A percentile compares a stretch with the other conserved stretches of the same genome.
Evolutionary conservation across 1,140 invertebrate genomes (phyloP).

Genomic region (Drosophila serrata): DNA sequence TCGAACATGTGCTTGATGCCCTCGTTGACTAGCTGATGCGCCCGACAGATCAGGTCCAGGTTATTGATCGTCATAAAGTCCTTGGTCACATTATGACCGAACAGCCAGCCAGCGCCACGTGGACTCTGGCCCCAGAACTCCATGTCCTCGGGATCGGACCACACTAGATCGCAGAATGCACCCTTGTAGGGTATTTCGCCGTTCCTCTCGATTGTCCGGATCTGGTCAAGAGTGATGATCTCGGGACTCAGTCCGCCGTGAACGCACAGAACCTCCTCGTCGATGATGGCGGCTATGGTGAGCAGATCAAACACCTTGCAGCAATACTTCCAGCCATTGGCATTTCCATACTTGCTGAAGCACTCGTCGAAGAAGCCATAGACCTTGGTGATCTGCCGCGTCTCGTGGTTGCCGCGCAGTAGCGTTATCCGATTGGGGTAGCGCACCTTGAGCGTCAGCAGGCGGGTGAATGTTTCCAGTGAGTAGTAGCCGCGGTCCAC

Average conservation of each 20-base stretch:
- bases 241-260: constrained; percentile 99
- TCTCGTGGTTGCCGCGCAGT: constrained; percentile 96
- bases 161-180: no score
- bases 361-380: no score
- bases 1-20: no score
- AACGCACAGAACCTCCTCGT: constrained; percentile 98
- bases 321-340: constrained; percentile 99
- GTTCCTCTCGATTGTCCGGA: no score
- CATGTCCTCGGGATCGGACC: no score
- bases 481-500: constrained; percentile 98
- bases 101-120: constrained; percentile 96
- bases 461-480: constrained; percentile 96
- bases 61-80: constrained; percentile 97
- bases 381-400: no score
- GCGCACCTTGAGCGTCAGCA: constrained; percentile 92
- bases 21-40: no score
- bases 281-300: constrained; percentile 98
- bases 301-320: no score
- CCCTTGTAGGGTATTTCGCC: no score
- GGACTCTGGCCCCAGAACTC: constrained; percentile 96
- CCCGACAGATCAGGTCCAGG: constrained; percentile 95
- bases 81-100: constrained; percentile 96
- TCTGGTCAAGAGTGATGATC: no score
- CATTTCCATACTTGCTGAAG: constrained; percentile 99
- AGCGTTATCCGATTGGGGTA: constrained; percentile 93